Evolutionary conservation across 2,888 invertebrate species (phyloP), one percentile per base, ranked within the genome.

Genomic region (Nemurella pictetii): DNA sequence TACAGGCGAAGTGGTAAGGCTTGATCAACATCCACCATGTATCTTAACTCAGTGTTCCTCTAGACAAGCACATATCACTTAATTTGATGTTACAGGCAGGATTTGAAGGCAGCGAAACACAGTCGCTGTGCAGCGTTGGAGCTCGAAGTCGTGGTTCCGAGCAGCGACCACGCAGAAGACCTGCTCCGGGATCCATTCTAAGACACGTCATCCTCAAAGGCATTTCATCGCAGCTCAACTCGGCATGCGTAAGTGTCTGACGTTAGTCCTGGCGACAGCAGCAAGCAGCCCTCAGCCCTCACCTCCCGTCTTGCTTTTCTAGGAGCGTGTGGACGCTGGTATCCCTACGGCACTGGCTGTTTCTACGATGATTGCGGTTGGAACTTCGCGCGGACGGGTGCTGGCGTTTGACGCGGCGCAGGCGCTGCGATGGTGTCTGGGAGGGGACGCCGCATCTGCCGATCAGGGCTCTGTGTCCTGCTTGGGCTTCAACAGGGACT

Each of bases 311-410:
- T 28, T 85, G 81, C 86, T 85, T 87, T 91, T 91, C 84, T 89
- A 96, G 96, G 97, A 98, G 88, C 93, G 96, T 87, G 96, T 97
- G 25, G 95, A 96, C 90, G 96, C 97, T 84, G 98, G 98, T 4
- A 92, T 95, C 87, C 96, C 98, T 12, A 97, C 97, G 85, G 95
- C 97, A 5, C 93, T 96, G 89, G 95, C 96, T 87, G 95, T 95
- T 4, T 92, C 94, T 9, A 94, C 95, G 84, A 94, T 95, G 90
- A 93, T 98, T 86, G 96, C 96, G n/a, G 94, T 98, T 35, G 99
- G 99, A 72, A 99, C 98, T 35, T 97, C 98, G 30, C 97, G 98
- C 90, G 98, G 99, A 0, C 94, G 97, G 87, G 93, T 98, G 84
- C 91, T 99, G 32, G 94, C 97, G 84, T 97, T 97, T 91, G 96